Percentiles rank a stretch among this genome's conserved stretches.
phyloP scores from a whole-genome alignment of 1,140 invertebrate species.

The Spodoptera frugiperda region DNA sequence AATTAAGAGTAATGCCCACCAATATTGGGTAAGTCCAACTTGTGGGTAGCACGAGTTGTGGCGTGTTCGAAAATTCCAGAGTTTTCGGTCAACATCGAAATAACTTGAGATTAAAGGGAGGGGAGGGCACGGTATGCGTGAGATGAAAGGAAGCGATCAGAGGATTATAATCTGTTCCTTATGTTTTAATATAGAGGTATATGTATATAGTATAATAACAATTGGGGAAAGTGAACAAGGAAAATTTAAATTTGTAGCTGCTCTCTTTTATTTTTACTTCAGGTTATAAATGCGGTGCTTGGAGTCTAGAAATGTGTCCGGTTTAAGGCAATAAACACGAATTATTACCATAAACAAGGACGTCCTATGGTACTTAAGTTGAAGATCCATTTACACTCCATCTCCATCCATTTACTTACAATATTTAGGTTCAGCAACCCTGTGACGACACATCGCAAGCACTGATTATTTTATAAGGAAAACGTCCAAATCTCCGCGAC shows the following conservation, averaged over 20 bases:
- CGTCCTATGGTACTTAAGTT: too few relatives aligned
- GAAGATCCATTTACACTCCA: too few relatives aligned
- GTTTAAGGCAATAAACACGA: too few relatives aligned
- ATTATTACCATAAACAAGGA: too few relatives aligned
- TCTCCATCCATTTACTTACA: too few relatives aligned
- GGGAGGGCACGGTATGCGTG: not conserved
- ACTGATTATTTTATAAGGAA: slow-evolving; percentile 3
- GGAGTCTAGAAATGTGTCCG: too few relatives aligned
- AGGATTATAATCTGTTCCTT: slow-evolving; percentile 18
- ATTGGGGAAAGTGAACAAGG: not conserved
- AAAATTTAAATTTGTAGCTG: not conserved
- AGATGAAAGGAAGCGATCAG: slow-evolving; percentile 4
- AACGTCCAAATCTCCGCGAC: not conserved
- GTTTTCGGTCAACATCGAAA: slow-evolving; percentile 8
- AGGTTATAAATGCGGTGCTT: too few relatives aligned
- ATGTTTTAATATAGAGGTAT: not conserved
- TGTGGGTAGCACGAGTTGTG: not conserved
- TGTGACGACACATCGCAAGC: not conserved
- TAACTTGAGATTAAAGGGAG: slow-evolving; percentile 18
- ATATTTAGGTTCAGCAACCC: too few relatives aligned
- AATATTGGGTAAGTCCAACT: slow-evolving; percentile 29
- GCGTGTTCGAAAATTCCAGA: slow-evolving; percentile 2
- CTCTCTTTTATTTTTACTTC: too few relatives aligned
- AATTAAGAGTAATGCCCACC: slow-evolving; percentile 38
- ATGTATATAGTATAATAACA: not conserved